Conservation (phyloP, 2,797 vertebrate species). For the Lateolabrax maculatus region DNA sequence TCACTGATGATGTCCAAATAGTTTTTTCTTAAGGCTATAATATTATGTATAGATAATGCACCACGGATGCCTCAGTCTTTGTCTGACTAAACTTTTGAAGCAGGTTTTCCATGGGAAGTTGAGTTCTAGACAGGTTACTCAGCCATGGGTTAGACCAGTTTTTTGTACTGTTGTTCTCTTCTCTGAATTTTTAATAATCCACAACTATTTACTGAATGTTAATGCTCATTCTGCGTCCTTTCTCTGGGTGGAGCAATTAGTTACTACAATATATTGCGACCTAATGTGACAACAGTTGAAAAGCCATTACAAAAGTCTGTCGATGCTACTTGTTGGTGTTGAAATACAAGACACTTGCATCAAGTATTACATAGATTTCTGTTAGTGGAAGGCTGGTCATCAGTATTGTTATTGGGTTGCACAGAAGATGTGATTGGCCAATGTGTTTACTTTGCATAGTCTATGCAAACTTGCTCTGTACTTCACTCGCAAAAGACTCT, state of each 20-base stretch:
- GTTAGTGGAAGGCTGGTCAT: not conserved
- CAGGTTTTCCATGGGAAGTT: not conserved
- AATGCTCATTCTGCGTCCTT: not conserved
- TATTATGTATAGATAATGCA: conserved; percentile 1
- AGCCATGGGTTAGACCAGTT: conserved; percentile 16
- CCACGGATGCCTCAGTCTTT: not conserved
- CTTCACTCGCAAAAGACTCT: not conserved
- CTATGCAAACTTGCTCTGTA: conserved; percentile 43
- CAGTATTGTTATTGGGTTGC: not conserved
- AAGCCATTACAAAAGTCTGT: not conserved
- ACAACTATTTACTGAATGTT: conserved; percentile 22
- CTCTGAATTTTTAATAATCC: conserved; percentile 30
- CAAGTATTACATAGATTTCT: not conserved
- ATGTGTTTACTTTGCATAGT: conserved; percentile 29
- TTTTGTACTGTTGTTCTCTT: conserved; percentile 27
- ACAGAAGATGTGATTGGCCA: not conserved
- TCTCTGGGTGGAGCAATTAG: not conserved
- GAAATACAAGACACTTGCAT: not conserved
- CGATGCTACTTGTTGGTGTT: not conserved
- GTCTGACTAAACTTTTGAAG: not conserved
- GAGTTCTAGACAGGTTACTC: not conserved
- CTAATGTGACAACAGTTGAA: not conserved
- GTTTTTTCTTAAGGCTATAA: not conserved
- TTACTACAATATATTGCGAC: not conserved
- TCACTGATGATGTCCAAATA: not conserved